Conservation (phyloP, 2,888 invertebrate genomes). For the Dryadula phaetusa region DNA sequence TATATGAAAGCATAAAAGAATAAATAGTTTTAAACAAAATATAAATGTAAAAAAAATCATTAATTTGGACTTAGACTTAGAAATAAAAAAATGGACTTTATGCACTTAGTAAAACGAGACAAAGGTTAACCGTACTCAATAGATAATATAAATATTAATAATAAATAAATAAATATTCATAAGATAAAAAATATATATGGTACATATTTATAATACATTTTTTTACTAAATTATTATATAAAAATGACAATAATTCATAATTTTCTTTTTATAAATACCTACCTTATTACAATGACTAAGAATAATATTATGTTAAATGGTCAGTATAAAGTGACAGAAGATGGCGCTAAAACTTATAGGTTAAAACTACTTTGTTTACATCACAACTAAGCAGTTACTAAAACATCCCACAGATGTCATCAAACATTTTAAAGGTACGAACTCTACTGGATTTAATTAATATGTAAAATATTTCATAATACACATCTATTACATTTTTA, state of each 20-base stretch:
- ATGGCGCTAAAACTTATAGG: constrained; percentile 12
- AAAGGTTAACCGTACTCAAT: no score
- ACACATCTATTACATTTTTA: neutral
- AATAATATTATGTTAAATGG: neutral
- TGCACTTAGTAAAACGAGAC: neutral
- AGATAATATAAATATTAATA: neutral
- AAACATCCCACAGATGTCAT: constrained; percentile 15
- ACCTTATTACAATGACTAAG: constrained; percentile 14
- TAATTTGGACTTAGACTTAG: no score
- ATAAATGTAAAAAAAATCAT: no score
- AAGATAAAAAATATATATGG: no score
- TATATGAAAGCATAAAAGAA: no score
- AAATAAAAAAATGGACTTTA: neutral
- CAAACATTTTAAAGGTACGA: neutral
- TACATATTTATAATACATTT: no score
- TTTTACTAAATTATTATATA: neutral
- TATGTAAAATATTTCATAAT: neutral
- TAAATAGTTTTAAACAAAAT: no score
- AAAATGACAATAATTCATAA: neutral
- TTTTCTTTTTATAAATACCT: neutral
- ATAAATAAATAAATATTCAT: no score
- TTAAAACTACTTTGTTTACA: no score
- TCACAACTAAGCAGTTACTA: constrained; percentile 13
- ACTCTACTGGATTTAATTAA: neutral
- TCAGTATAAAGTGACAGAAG: neutral